phyloP scores from a whole-genome alignment of 2,888 invertebrate genomes.

The Punctoribates punctum region DNA sequence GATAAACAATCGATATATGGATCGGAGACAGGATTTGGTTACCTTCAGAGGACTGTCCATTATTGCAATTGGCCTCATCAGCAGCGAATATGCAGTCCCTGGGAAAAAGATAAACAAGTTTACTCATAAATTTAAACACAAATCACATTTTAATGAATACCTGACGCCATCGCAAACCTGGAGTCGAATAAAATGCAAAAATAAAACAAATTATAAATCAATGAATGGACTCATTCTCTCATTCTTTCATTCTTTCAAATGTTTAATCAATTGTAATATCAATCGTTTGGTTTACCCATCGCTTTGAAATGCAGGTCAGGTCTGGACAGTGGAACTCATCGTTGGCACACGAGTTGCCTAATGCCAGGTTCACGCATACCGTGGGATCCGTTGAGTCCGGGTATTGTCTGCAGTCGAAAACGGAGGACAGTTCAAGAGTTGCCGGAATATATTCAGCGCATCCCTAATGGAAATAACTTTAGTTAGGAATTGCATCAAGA shows the following conservation, averaged over 20 bases:
- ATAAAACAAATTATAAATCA: background rate
- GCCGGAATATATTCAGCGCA: slow-evolving; percentile 63
- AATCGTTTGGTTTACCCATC: slow-evolving; percentile 40
- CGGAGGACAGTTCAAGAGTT: slow-evolving; percentile 58
- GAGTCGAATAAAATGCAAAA: background rate
- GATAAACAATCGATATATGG: background rate
- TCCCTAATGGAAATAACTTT: slow-evolving; percentile 48
- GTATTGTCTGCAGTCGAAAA: slow-evolving; percentile 63
- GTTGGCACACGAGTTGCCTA: slow-evolving; percentile 50
- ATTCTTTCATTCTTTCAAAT: background rate
- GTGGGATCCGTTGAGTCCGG: slow-evolving; percentile 58
- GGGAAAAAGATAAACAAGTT: background rate
- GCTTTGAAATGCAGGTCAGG: slow-evolving; percentile 47
- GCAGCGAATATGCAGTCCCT: slow-evolving; percentile 57
- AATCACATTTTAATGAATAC: background rate
- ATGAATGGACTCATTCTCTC: background rate
- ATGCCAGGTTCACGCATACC: slow-evolving; percentile 60
- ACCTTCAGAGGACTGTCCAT: slow-evolving; percentile 42
- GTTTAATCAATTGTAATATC: background rate
- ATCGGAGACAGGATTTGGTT: background rate
- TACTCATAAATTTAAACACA: background rate
- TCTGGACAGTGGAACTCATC: slow-evolving; percentile 48
- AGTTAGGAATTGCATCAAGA: background rate
- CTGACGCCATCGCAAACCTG: slow-evolving; percentile 55
- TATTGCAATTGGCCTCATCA: slow-evolving; percentile 57